Base-by-base conservation (phyloP, 2,113 vertebrate species). In the Arenaria interpres region DNA sequence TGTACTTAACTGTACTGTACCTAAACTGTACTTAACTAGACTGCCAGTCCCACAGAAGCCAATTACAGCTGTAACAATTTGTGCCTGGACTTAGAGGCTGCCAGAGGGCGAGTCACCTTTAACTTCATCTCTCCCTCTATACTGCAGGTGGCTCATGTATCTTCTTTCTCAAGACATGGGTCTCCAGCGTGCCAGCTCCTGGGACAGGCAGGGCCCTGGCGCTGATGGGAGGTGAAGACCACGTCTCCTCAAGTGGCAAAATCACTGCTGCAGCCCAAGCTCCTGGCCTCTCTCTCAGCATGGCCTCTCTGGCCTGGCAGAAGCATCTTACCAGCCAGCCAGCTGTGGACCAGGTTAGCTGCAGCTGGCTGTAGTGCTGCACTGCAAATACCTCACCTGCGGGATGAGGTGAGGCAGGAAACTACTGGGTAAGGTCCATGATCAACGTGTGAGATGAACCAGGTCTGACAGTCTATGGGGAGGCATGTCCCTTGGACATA, bases 361-460 rank as follows among this genome's bases (percentile, higher is more conserved):
- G 60, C 24, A 60, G 56, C 54, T 69, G 83, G 35, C 43, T 60
- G 33, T 15, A 30, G 54, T 54, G 48, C n/a, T 78, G 33, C 60
- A 7, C 32, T 48, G 72, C 51, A 45, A 11, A 28, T 19, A 28
- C 23, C 54, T 43, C 50, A 43, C 50, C 41, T 56, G 41, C 15
- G 14, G 69, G 22, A 48, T 48, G 32, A 1, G 1, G 66, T 30
- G 67, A 80, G 67, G 59, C 53, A 72, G 57, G 25, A 53, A 53
- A 46, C 35, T 63, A 3, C 48, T 11, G 43, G 9, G 28, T 48
- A 33, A 90, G 21, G 27, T 64, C 60, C 14, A 3, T 12, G 73
- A 51, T 19, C 68, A 50, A 1, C 0, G 0, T n/a, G n/a, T 24
- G 54, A 68, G 48, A 64, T 14, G 57, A 59, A 28, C 7, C 18